Evolutionary conservation across 2,888 invertebrate species (phyloP), one percentile per base, ranked within the genome.

Genomic region (Lasioglossum oenotherae): DNA sequence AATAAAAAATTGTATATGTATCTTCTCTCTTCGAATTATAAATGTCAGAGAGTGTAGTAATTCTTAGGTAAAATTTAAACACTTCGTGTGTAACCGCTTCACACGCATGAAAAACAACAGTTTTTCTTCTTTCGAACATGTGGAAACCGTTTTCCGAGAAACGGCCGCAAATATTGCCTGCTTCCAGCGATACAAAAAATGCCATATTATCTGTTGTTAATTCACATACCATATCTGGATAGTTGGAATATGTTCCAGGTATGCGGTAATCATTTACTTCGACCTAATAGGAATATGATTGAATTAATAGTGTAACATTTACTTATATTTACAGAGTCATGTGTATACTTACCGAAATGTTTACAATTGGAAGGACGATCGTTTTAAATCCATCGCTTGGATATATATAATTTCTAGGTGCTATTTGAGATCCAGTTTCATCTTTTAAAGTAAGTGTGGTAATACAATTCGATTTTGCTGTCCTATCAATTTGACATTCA

Each of bases 91-190:
- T 86, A 0, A 84, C 80, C 4, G 84, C 6, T 84, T 94, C 87
- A 14, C 88, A 77, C 2, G 94, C 80, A 74, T 92, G 87, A 75
- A 94, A 95, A 41, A 82, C 84, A 44, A 95, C 83, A 6, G 49
- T 89, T 79, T 93, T 94, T n/a, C 83, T 87, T 23, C 92, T 86
- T 31, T 92, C 87, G 4, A 95, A 92, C 73, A 96, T 92, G 16
- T 96, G 95, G 49, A 98, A 97, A 0, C 98, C 98, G 94, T 98
- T 98, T 89, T 98, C 97, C 1, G 97, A 97, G 94, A 98, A 98
- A 82, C 95, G 95, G 1, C 98, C 98, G 19, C 92, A 93, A 67
- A 95, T 93, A 76, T 94, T 93, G 4, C 94, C 94, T 0, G 96
- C 94, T 87, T 97, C 97, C 38, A 98, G 94, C 97, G 97, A 98